A percentile compares a stretch with the other conserved stretches of the same genome.
phyloP scores from a whole-genome alignment of 2,113 vertebrate genomes.

The Ornithorhynchus anatinus region DNA sequence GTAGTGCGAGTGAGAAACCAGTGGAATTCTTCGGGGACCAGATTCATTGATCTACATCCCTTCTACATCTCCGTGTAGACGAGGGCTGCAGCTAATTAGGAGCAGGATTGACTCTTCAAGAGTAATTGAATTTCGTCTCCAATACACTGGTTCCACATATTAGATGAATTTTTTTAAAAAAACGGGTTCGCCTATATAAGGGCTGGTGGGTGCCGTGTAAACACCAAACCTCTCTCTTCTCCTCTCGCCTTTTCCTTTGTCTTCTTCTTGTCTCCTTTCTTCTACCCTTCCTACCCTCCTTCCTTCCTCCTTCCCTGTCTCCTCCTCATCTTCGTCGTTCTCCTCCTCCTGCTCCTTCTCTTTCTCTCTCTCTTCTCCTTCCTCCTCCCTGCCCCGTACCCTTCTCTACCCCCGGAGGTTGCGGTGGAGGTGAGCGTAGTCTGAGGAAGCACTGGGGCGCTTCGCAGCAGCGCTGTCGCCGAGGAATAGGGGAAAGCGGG shows the following conservation, averaged over 20 bases:
- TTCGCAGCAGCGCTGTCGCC: neutral
- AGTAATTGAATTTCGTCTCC: slow-evolving; percentile 14
- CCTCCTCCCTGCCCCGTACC: neutral
- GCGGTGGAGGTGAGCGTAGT: neutral
- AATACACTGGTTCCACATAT: neutral
- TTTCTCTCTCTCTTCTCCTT: neutral
- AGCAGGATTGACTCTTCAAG: too few relatives aligned
- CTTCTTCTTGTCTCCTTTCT: too few relatives aligned
- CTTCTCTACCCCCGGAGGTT: neutral
- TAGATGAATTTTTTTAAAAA: too few relatives aligned
- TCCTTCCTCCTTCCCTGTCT: neutral
- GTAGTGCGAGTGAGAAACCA: too few relatives aligned
- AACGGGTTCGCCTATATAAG: too few relatives aligned
- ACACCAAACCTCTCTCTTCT: too few relatives aligned
- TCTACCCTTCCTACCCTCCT: neutral
- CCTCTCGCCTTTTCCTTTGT: too few relatives aligned
- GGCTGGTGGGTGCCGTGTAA: too few relatives aligned
- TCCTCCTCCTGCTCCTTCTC: neutral
- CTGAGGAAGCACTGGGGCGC: neutral
- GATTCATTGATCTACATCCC: too few relatives aligned
- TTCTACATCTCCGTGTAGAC: too few relatives aligned
- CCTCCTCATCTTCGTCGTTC: neutral
- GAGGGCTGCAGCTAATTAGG: too few relatives aligned
- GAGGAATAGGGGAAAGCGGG: neutral
- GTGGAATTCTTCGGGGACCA: too few relatives aligned